Percentiles rank a stretch among this genome's conserved stretches.
Evolutionary conservation across 2,888 invertebrate species (phyloP).

Genomic region (Quadriops clusia): DNA sequence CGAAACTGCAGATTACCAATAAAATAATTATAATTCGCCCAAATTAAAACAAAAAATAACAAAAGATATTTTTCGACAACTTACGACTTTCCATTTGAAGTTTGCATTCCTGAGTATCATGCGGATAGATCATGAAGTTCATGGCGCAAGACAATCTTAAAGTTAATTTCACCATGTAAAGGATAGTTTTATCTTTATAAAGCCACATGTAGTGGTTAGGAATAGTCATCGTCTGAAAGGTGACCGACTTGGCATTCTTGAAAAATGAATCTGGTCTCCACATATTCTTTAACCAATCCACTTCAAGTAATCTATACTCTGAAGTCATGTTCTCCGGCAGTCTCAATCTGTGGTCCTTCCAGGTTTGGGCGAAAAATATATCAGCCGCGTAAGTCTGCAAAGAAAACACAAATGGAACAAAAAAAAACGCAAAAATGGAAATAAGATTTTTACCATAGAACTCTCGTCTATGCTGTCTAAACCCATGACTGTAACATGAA

Average conservation of each 20-base stretch:
- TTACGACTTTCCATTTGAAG: conserved; percentile 90
- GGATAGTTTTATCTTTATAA: conserved; percentile 73
- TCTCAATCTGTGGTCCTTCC: conserved; percentile 79
- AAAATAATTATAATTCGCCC: conserved; percentile 1
- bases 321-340: conserved; percentile 88
- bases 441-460: conserved; percentile 69
- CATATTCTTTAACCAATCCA: conserved; percentile 85
- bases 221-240: conserved; percentile 89
- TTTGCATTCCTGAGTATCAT: conserved; percentile 89
- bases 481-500: conserved; percentile 91
- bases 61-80: conserved; percentile 34
- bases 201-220: conserved; percentile 90
- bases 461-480: conserved; percentile 91
- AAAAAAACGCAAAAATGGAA: too few relatives aligned
- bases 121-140: conserved; percentile 90
- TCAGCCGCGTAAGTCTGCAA: conserved; percentile 78
- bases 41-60: conserved; percentile 4
- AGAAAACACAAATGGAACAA: conserved; percentile 8
- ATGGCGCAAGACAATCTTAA: conserved; percentile 82
- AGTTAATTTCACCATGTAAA: conserved; percentile 82
- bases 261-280: conserved; percentile 92
- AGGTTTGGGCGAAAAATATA: conserved; percentile 86
- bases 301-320: conserved; percentile 76
- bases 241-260: conserved; percentile 87
- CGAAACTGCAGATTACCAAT: conserved; percentile 53